Evolutionary conservation across 2,797 vertebrate species (phyloP), one percentile per base, ranked within the genome.

Genomic region (Thripadectes ignobilis): DNA sequence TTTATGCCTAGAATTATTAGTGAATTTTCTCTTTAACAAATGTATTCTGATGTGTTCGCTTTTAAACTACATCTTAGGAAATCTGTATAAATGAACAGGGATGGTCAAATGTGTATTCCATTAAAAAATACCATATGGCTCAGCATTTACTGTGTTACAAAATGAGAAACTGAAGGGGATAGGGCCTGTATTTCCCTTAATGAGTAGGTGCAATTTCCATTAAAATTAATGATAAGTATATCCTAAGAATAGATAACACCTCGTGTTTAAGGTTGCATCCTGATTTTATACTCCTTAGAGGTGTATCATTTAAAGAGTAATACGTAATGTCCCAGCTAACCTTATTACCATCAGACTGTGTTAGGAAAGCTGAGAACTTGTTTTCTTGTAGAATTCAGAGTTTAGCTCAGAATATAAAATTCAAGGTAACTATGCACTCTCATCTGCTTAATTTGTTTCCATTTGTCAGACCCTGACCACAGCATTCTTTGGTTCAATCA

Each of bases 31-130:
- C 23, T 81, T 63, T 68, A 79, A 73, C 9, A 85, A 79, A 89
- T 58, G 6, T 73, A 74, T 92, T 88, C 48, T 49, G 65, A 71
- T 67, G 48, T 62, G 39, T 87, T 93, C 4, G 2, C 49, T 95
- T 97, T 89, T 88, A 78, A 81, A 51, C 58, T 66, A 67, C 36
- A 34, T 78, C 22, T 93, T 86, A 91, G 81, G 59, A 76, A 87
- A 92, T 84, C 36, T 76, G 18, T 62, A 88, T 69, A 92, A 85
- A 94, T 73, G 45, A 95, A 67, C 68, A 88, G 51, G 85, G 59
- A 92, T 82, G 17, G 89, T 94, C 49, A 96, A 96, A 96, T 91
- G 39, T 67, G 63, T 48, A 89, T 93, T 91, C 39, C 45, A 94
- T 96, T 96, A 46, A 89, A 92, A 92, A 62, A 81, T 21, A 67